Conservation (phyloP, 2,797 vertebrate species). For the Xenentodon cancila region DNA sequence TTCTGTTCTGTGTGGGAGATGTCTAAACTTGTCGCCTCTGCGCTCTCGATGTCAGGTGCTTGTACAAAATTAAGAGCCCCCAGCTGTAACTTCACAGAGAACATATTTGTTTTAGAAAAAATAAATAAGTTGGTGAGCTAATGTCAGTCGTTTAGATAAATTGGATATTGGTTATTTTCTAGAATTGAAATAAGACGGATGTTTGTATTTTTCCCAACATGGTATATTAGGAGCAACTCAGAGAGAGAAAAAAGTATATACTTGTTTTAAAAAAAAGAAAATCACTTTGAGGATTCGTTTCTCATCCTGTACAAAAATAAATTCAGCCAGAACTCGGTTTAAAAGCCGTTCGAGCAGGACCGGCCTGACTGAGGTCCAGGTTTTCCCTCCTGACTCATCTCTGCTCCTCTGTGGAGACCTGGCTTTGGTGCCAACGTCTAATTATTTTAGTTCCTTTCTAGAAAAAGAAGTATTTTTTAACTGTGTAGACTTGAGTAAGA, state of each 20-base stretch:
- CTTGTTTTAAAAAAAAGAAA: too few species aligned
- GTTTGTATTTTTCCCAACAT: conserved; percentile 58
- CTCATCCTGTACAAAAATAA: conserved; percentile 35
- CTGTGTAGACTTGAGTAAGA: conserved; percentile 58
- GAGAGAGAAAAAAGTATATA: neutral
- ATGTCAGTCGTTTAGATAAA: conserved; percentile 50
- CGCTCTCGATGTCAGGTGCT: conserved; percentile 71
- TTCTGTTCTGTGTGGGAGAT: conserved; percentile 49
- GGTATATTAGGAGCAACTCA: conserved; percentile 45
- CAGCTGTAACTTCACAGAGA: conserved; percentile 19
- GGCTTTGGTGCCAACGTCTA: too few species aligned
- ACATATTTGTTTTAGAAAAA: conserved; percentile 12
- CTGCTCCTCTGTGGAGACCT: too few species aligned
- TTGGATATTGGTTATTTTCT: conserved; percentile 61
- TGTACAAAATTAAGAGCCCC: conserved; percentile 55
- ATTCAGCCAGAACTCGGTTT: conserved; percentile 35
- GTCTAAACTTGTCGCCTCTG: conserved; percentile 52
- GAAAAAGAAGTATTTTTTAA: too few species aligned
- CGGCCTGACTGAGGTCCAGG: conserved; percentile 11
- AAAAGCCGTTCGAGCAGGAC: neutral
- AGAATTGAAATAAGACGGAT: conserved; percentile 50
- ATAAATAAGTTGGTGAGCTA: conserved; percentile 22
- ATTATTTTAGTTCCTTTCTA: too few species aligned
- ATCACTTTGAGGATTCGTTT: conserved; percentile 33
- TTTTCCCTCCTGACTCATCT: conserved; percentile 6